phyloP scores from a whole-genome alignment of 2,113 vertebrate genomes.

The Helogale parvula region DNA sequence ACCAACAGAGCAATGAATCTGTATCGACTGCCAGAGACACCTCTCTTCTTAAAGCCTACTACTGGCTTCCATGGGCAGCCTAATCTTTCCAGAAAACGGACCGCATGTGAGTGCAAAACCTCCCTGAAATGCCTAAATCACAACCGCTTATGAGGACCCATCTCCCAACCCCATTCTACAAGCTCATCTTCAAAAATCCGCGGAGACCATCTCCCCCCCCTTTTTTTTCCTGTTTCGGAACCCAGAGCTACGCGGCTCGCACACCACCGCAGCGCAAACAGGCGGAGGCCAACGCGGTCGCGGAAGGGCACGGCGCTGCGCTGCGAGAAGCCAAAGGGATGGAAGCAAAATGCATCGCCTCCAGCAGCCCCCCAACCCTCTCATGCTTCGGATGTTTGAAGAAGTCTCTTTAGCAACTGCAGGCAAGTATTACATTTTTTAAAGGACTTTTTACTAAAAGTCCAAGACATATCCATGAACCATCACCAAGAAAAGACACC shows the following conservation, averaged over 20 bases:
- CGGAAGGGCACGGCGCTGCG: neutral
- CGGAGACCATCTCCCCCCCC: neutral
- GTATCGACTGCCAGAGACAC: neutral
- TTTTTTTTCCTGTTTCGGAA: neutral
- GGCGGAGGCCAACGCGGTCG: neutral
- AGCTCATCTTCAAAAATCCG: neutral
- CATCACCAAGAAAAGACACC: neutral
- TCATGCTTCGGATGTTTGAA: neutral
- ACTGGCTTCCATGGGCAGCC: neutral
- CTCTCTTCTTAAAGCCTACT: neutral
- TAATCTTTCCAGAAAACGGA: neutral
- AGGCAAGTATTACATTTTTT: neutral
- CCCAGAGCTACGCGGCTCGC: neutral
- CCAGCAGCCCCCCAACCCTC: slow-evolving; percentile 19
- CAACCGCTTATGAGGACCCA: too few species aligned
- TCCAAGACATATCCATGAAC: neutral
- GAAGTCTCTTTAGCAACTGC: neutral
- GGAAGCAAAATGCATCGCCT: slow-evolving; percentile 20
- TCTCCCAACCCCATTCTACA: neutral
- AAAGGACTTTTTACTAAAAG: slow-evolving; percentile 44
- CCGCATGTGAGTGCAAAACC: neutral
- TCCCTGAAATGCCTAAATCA: neutral
- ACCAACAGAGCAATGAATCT: neutral
- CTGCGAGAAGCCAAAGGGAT: neutral
- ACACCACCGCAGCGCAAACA: neutral